A percentile compares a stretch with the other conserved stretches of the same genome.
Evolutionary conservation across 2,888 invertebrate genomes (phyloP).

Genomic region (Lasius fuliginosus): DNA sequence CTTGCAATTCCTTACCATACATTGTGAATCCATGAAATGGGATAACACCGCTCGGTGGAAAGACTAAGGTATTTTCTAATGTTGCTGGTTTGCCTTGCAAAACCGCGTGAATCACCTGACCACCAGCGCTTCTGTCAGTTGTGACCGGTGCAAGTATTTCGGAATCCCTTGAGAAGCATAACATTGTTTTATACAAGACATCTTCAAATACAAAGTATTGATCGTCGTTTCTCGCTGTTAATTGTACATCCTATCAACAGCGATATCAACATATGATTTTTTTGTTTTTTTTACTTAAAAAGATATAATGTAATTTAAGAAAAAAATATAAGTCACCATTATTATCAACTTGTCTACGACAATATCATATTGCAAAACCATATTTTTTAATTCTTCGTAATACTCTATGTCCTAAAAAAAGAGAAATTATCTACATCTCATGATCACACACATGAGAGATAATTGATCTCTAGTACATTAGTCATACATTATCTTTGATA

Average conservation of each 20-base stretch:
- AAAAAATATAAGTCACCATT: slow-evolving; percentile 88
- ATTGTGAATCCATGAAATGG: slow-evolving; percentile 99
- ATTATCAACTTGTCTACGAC: slow-evolving; percentile 98
- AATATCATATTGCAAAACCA: slow-evolving; percentile 95
- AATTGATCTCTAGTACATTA: slow-evolving; percentile 60
- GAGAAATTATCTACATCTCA: slow-evolving; percentile 26
- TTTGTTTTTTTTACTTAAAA: slow-evolving; percentile 20
- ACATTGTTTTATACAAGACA: slow-evolving; percentile 95
- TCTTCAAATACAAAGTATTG: slow-evolving; percentile 99
- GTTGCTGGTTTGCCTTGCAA: slow-evolving; percentile 91
- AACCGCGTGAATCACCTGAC: slow-evolving; percentile 91
- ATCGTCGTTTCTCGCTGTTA: slow-evolving; percentile 98
- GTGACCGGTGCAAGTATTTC: slow-evolving; percentile 92
- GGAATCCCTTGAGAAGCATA: slow-evolving; percentile 96
- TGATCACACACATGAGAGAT: slow-evolving; percentile 35
- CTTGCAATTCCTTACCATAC: slow-evolving; percentile 91
- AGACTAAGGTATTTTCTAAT: slow-evolving; percentile 91
- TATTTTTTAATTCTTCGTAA: slow-evolving; percentile 93
- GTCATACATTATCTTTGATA: slow-evolving; percentile 89
- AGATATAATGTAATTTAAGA: neutral
- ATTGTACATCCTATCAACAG: slow-evolving; percentile 94
- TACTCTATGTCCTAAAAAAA: slow-evolving; percentile 89
- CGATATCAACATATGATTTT: neutral
- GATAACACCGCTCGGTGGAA: slow-evolving; percentile 97
- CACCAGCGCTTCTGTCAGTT: slow-evolving; percentile 86